Evolutionary conservation across 2,888 invertebrate genomes (phyloP).

Genomic region (Dolichomitus sp.): DNA sequence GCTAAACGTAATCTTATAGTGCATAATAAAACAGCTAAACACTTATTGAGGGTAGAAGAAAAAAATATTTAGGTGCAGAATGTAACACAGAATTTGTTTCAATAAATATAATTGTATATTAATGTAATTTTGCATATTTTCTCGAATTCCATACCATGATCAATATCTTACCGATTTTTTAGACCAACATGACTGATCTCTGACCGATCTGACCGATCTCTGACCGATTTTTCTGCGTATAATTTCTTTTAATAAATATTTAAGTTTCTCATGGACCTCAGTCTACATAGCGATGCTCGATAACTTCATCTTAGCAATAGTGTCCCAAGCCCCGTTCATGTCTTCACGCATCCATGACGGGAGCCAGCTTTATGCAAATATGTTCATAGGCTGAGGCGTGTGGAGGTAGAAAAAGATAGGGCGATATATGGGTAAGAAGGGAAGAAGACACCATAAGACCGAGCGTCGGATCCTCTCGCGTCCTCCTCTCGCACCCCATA

Average conservation of each 20-base stretch:
- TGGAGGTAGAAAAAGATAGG: background rate
- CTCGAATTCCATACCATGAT: no score
- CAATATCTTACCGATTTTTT: no score
- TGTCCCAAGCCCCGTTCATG: background rate
- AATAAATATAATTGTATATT: no score
- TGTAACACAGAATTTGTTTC: no score
- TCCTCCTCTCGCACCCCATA: conserved; percentile 74
- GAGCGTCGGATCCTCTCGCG: conserved; percentile 39
- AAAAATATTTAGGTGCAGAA: background rate
- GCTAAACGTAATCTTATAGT: background rate
- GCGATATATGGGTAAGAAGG: conserved; percentile 18
- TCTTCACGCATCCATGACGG: background rate
- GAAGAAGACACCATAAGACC: conserved; percentile 22
- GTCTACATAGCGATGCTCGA: background rate
- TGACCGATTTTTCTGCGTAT: background rate
- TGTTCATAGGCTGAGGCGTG: background rate
- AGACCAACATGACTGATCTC: no score
- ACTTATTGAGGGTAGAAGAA: background rate
- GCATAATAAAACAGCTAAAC: background rate
- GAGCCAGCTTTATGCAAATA: conserved; percentile 47
- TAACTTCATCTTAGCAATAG: background rate
- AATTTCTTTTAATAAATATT: background rate
- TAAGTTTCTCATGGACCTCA: background rate
- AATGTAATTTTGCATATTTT: no score
- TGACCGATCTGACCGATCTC: no score